Conservation (phyloP, 2,797 vertebrate species). For the Aeoliscus strigatus region DNA sequence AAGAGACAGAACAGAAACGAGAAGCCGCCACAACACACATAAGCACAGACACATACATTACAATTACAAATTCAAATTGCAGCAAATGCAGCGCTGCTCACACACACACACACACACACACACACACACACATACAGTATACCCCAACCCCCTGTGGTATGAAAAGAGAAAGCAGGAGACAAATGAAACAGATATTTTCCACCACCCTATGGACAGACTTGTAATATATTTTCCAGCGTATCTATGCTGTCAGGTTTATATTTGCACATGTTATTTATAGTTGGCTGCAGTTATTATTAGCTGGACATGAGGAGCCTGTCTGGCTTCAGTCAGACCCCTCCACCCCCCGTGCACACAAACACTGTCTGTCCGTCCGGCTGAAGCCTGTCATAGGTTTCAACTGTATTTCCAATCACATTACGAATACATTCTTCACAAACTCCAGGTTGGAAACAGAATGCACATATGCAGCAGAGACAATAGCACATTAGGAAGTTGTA, state of each 20-base stretch:
- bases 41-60: too few species aligned
- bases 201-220: too few species aligned
- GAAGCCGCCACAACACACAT: conserved; percentile 27
- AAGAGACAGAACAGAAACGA: conserved; percentile 39
- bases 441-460: too few species aligned
- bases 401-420: too few species aligned
- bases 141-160: conserved; percentile 3
- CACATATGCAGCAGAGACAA: too few species aligned
- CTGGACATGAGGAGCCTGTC: conserved; percentile 58
- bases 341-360: too few species aligned
- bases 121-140: conserved; percentile 19
- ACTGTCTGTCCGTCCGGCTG: conserved; percentile 26
- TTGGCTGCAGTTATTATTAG: conserved; percentile 57
- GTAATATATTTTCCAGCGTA: conserved; percentile 34
- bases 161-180: background rate
- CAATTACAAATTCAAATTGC: too few species aligned
- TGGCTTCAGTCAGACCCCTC: conserved; percentile 23
- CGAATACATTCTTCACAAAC: too few species aligned
- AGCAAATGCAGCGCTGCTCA: too few species aligned
- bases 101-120: conserved; percentile 11
- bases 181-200: too few species aligned
- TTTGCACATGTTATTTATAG: conserved; percentile 54
- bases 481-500: too few species aligned
- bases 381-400: too few species aligned
- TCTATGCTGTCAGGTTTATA: conserved; percentile 40